A percentile compares a stretch with the other conserved stretches of the same genome.
phyloP scores from a whole-genome alignment of 2,797 vertebrate genomes.

The Malacoraja senta region DNA sequence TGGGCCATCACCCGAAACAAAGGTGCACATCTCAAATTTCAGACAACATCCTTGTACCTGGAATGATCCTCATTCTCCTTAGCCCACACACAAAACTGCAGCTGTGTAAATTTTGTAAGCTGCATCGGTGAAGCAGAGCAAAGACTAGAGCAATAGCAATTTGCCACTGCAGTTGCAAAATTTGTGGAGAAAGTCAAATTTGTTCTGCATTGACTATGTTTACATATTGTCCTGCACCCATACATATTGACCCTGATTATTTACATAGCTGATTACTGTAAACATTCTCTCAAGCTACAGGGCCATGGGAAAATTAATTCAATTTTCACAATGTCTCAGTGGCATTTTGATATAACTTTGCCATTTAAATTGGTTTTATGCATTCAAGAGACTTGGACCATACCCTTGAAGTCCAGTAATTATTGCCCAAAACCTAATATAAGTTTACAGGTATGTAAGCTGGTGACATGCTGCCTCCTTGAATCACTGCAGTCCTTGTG shows the following conservation, averaged over 20 bases:
- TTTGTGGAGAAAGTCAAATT: not conserved
- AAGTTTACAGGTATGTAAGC: too few relatives aligned
- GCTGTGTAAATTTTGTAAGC: not conserved
- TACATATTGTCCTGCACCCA: not conserved
- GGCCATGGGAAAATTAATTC: not conserved
- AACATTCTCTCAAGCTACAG: not conserved
- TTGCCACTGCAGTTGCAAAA: not conserved
- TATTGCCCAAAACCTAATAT: too few relatives aligned
- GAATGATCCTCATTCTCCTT: not conserved
- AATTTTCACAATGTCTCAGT: not conserved
- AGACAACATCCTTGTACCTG: not conserved
- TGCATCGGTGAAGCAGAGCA: not conserved
- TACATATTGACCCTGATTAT: not conserved
- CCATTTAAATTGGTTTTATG: not conserved
- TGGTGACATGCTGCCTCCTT: too few relatives aligned
- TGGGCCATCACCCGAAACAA: not conserved
- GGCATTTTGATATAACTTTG: not conserved
- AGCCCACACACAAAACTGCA: not conserved
- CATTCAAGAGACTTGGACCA: too few relatives aligned
- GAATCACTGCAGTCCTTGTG: too few relatives aligned
- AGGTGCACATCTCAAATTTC: not conserved
- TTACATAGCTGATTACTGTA: not conserved
- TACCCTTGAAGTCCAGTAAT: too few relatives aligned
- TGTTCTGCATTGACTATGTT: not conserved
- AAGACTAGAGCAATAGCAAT: not conserved